These are phyloP conservation scores for Coelinius sp. DNA, from an alignment of 2,888 invertebrate species.

Conservation along the genomic window DNA sequence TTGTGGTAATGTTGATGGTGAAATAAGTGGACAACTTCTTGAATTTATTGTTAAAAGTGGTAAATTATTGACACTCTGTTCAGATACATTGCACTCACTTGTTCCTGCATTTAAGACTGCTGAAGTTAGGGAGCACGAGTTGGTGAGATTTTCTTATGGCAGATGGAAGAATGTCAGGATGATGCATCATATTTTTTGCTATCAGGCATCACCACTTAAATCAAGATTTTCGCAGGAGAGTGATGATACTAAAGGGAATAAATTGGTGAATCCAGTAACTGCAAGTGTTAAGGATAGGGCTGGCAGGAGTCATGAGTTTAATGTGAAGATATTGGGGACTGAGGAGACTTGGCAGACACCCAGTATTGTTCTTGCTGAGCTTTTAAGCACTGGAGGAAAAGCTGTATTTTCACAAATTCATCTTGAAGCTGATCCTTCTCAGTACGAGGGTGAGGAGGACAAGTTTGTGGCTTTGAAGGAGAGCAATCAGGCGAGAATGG, in stretches of 20 bases:
- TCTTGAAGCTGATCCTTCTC: constrained; percentile 82
- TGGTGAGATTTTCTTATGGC: constrained; percentile 87
- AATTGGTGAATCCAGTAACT: constrained; percentile 59
- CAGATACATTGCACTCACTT: constrained; percentile 83
- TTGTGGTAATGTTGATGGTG: constrained; percentile 81
- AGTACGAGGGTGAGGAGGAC: constrained; percentile 76
- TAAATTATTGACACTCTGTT: constrained; percentile 83
- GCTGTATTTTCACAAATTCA: constrained; percentile 90
- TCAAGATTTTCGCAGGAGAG: constrained; percentile 86
- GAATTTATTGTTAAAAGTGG: constrained; percentile 83
- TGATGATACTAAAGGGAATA: constrained; percentile 72
- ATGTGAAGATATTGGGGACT: constrained; percentile 84
- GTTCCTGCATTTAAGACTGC: constrained; percentile 87
- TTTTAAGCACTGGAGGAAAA: constrained; percentile 77
- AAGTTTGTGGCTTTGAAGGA: constrained; percentile 75
- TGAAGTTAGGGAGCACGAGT: constrained; percentile 87
- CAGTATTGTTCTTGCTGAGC: constrained; percentile 81
- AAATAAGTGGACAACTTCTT: constrained; percentile 78
- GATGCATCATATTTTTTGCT: constrained; percentile 92
- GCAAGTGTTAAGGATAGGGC: constrained; percentile 60
- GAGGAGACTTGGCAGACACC: constrained; percentile 93
- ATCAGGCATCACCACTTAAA: constrained; percentile 87
- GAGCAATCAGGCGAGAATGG: constrained; percentile 81
- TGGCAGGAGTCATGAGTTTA: constrained; percentile 79
- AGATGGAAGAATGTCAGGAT: constrained; percentile 87